Base-by-base conservation (phyloP, 1,140 invertebrate species). In the Ceratina australensis region DNA sequence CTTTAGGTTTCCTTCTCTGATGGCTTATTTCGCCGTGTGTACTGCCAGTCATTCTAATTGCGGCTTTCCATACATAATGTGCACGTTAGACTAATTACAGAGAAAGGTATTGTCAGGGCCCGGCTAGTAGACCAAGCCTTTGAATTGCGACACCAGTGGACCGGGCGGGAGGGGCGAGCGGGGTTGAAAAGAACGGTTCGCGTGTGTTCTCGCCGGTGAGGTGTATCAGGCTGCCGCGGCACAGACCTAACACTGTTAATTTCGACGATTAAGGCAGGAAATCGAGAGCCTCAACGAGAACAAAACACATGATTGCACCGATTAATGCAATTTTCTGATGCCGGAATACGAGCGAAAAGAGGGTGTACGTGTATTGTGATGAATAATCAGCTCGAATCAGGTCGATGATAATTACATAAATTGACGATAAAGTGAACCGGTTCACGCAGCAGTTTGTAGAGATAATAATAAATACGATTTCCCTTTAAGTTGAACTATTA, bases 61-160 rank as follows among this genome's bases (percentile, higher is more conserved):
- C 26, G 18, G 49, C 24, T 64, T 64, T 73, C 60, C 71, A 73
- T 56, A 56, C 49, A 20, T 33, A 52, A 64, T 73, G 49, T 2
- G 60, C 18, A 63, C 26, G 49, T 63, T 73, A 50, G 28, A 33
- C 60, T 64, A 64, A 73, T 64, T 54, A 49, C 49, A 64, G 49
- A 61, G 57, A 61, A 20, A 72, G 28, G 60, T 73, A 73, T 73
- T 73, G 47, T 73, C 28, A 20, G 18, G 15, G 61, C 15, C 68
- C 10, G 22, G 33, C 42, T 33, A 50, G 57, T 61, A 61, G 57
- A 61, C 57, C 42, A 20, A 28, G 57, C 57, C 57, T 73, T 64
- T 56, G 26, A 64, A 73, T 28, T 24, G 61, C 42, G 54, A 64
- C 28, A 61, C 26, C n/a, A 13, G n/a, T 42, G 24, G 60, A 50